Evolutionary conservation across 1,140 invertebrate genomes (phyloP).

Genomic region (Bicyclus anynana): DNA sequence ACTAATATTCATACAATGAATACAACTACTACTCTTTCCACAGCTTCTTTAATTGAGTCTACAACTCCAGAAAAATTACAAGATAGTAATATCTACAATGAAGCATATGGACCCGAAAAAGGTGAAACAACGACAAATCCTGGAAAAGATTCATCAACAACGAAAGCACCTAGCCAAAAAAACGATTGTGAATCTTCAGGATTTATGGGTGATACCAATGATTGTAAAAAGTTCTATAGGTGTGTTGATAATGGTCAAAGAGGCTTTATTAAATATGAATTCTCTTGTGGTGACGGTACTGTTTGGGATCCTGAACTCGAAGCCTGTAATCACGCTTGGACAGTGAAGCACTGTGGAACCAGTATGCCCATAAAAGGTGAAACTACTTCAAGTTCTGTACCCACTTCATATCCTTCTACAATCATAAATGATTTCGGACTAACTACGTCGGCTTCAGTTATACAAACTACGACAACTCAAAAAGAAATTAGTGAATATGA

Average conservation of each 20-base stretch:
- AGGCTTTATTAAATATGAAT: conserved; percentile 79
- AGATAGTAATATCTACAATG: conserved; percentile 17
- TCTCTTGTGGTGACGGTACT: conserved; percentile 79
- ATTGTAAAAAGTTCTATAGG: conserved; percentile 83
- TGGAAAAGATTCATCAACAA: background rate
- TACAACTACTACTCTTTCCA: background rate
- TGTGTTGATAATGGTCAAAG: conserved; percentile 81
- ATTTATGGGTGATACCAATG: conserved; percentile 77
- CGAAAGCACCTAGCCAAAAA: conserved; percentile 7
- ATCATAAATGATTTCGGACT: conserved; percentile 21
- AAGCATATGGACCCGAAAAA: conserved; percentile 11
- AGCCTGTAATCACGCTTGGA: conserved; percentile 50
- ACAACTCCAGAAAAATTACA: conserved; percentile 20
- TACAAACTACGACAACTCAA: background rate
- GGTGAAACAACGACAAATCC: background rate
- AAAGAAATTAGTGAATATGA: conserved; percentile 11
- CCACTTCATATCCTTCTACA: conserved; percentile 41
- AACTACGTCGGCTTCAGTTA: background rate
- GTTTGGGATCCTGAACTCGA: conserved; percentile 47
- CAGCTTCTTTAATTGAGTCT: background rate
- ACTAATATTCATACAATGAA: conserved; percentile 9
- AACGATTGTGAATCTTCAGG: conserved; percentile 32
- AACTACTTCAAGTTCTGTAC: conserved; percentile 7
- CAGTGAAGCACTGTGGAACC: conserved; percentile 40
- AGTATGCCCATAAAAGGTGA: conserved; percentile 11